Conservation (phyloP, 2,888 invertebrate species). For the Ophonus ardosiacus region DNA sequence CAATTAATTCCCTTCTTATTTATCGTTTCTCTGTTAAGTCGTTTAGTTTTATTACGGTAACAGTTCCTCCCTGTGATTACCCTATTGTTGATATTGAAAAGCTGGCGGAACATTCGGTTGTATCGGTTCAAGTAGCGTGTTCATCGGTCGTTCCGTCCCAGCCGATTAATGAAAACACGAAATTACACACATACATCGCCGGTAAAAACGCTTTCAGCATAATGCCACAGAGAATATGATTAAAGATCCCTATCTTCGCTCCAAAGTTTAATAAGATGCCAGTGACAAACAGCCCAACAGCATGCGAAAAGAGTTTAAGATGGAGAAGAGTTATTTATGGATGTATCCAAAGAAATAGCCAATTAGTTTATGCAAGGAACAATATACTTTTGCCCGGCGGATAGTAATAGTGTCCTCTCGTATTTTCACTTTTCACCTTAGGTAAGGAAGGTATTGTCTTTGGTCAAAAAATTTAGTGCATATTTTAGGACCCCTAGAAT, state of each 20-base stretch:
- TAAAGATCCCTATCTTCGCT: slow-evolving; percentile 75
- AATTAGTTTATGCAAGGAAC: no score
- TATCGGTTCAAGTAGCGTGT: slow-evolving; percentile 49
- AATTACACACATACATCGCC: slow-evolving; percentile 71
- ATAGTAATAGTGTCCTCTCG: no score
- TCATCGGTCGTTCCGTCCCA: slow-evolving; percentile 31
- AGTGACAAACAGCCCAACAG: slow-evolving; percentile 72
- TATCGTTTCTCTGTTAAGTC: background rate
- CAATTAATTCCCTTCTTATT: no score
- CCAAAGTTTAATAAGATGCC: slow-evolving; percentile 75
- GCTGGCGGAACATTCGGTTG: slow-evolving; percentile 14
- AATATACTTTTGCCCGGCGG: no score
- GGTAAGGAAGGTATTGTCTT: no score
- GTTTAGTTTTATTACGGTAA: background rate
- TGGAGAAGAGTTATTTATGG: background rate
- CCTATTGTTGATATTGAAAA: slow-evolving; percentile 36
- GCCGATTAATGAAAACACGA: slow-evolving; percentile 69
- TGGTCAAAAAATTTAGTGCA: no score
- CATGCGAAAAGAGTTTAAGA: slow-evolving; percentile 68
- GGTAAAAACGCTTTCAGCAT: slow-evolving; percentile 71
- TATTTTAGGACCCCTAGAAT: no score
- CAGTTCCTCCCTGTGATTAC: background rate
- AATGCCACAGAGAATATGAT: slow-evolving; percentile 74
- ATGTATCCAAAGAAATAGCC: no score
- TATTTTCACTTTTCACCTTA: no score